Conservation (phyloP, 23 tunicate genomes). For the Halocynthia roretzi region DNA sequence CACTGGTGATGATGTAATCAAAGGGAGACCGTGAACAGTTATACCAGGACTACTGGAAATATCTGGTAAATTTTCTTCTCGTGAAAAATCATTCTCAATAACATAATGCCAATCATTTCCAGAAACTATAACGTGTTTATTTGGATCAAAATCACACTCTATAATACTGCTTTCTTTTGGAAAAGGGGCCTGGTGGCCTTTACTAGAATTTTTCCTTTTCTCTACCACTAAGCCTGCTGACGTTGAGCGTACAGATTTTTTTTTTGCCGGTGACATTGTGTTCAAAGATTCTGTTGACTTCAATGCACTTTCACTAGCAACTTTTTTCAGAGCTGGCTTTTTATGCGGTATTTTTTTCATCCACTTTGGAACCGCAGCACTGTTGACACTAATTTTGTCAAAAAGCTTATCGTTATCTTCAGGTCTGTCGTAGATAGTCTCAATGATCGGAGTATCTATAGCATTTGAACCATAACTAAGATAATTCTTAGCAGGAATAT, state of each 20-base stretch:
- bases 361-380: not conserved
- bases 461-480: too few relatives aligned
- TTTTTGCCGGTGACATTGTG: not conserved
- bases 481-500: too few relatives aligned
- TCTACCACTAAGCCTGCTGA: constrained; percentile 67
- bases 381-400: not conserved
- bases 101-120: constrained; percentile 55
- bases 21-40: not conserved
- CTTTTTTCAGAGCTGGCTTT: not conserved
- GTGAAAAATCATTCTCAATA: constrained; percentile 33
- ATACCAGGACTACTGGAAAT: too few relatives aligned
- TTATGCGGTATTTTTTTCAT: not conserved
- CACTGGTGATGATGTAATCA: not conserved
- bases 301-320: not conserved
- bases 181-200: not conserved
- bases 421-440: too few relatives aligned
- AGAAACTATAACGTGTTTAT: constrained; percentile 47
- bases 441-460: too few relatives aligned
- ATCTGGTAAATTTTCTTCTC: too few relatives aligned
- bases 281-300: not conserved
- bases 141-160: constrained; percentile 10
- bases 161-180: not conserved
- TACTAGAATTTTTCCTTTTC: constrained; percentile 12
- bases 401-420: not conserved
- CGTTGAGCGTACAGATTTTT: constrained; percentile 23